phyloP scores from a whole-genome alignment of 1,140 invertebrate species.

The Lepidurus packardi region DNA sequence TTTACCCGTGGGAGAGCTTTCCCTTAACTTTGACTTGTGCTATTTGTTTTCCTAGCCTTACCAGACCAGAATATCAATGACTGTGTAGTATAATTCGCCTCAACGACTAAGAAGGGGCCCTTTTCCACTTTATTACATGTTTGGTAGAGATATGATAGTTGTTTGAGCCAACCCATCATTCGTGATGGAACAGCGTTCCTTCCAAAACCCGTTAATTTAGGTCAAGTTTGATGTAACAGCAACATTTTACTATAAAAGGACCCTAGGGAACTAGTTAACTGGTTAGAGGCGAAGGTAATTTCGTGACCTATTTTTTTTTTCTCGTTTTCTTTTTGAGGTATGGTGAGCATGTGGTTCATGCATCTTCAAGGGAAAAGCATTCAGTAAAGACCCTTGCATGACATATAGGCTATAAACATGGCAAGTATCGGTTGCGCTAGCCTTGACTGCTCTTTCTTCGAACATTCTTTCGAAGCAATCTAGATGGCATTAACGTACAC shows the following conservation, averaged over 20 bases:
- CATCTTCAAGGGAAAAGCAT: background rate
- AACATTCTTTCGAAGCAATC: background rate
- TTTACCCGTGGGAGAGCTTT: too few species aligned
- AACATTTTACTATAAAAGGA: background rate
- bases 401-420: background rate
- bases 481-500: too few species aligned
- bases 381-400: background rate
- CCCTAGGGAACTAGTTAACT: background rate
- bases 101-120: too few species aligned
- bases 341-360: background rate
- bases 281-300: background rate
- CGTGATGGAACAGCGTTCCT: background rate
- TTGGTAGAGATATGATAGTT: background rate
- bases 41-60: too few species aligned
- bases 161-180: background rate
- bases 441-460: background rate
- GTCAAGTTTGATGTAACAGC: background rate
- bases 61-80: too few species aligned
- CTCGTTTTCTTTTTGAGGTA: background rate
- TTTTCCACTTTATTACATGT: background rate
- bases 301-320: constrained; percentile 14
- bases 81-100: too few species aligned
- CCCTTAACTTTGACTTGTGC: too few species aligned
- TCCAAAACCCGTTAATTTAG: background rate
- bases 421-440: background rate